phyloP scores from a whole-genome alignment of 1,140 invertebrate species.

The Drosophila pruinosa region DNA sequence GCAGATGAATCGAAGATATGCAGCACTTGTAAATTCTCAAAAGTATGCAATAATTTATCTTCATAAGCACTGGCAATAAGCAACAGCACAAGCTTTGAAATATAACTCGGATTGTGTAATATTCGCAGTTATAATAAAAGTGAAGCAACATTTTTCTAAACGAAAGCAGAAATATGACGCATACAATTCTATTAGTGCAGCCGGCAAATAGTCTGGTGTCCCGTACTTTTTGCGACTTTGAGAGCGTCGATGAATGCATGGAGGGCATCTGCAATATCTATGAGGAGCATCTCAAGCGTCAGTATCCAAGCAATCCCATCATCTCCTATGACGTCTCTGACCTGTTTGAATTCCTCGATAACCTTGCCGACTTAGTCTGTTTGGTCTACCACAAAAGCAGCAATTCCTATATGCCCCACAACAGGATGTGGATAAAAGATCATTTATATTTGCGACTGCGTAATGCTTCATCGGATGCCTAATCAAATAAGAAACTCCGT shows the following conservation, averaged over 20 bases:
- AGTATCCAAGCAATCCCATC: slow-evolving; percentile 96
- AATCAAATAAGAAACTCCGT: slow-evolving; percentile 51
- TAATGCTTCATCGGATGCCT: slow-evolving; percentile 94
- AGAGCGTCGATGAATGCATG: slow-evolving; percentile 97
- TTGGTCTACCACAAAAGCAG: slow-evolving; percentile 97
- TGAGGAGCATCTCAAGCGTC: slow-evolving; percentile 96
- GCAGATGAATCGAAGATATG: background rate
- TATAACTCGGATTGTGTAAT: background rate
- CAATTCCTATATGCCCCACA: slow-evolving; percentile 98
- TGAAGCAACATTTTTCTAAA: background rate
- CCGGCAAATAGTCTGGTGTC: slow-evolving; percentile 95
- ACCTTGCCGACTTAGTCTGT: slow-evolving; percentile 97
- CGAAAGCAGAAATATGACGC: slow-evolving; percentile 86
- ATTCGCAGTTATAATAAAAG: background rate
- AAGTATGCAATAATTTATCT: background rate
- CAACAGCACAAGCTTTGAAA: background rate
- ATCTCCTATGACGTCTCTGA: slow-evolving; percentile 99
- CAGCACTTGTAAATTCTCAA: background rate
- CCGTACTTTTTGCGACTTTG: slow-evolving; percentile 97
- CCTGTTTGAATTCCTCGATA: slow-evolving; percentile 98
- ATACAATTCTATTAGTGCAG: slow-evolving; percentile 97
- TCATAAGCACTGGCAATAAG: background rate
- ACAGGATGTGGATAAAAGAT: slow-evolving; percentile 99
- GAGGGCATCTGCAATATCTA: slow-evolving; percentile 98
- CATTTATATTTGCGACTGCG: slow-evolving; percentile 97